Evolutionary conservation across 1,140 invertebrate genomes (phyloP).

Genomic region (Battus philenor): DNA sequence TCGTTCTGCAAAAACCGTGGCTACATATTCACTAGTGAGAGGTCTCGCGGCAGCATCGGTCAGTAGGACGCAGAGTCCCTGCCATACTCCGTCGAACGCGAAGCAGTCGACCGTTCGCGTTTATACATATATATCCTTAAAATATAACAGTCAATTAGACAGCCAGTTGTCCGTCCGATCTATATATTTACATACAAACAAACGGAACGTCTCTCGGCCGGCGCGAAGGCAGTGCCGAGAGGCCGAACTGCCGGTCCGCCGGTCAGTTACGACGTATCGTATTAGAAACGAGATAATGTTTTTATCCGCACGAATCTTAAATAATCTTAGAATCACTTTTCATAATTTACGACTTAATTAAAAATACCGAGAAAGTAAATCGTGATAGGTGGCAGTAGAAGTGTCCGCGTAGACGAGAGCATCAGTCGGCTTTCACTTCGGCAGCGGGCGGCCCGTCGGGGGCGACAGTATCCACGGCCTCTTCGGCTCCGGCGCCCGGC

Average conservation of each 20-base stretch:
- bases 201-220: conserved; percentile 39
- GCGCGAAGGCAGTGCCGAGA: conserved; percentile 27
- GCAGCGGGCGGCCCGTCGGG: conserved; percentile 37
- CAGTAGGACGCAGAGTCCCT: conserved; percentile 42
- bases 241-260: conserved; percentile 27
- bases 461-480: conserved; percentile 30
- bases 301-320: conserved; percentile 45
- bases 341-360: conserved; percentile 70
- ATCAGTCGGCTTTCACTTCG: conserved; percentile 53
- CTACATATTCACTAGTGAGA: conserved; percentile 72
- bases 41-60: conserved; percentile 60
- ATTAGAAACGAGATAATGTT: conserved; percentile 8
- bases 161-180: conserved; percentile 59
- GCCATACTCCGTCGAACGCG: conserved; percentile 35
- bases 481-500: conserved; percentile 27
- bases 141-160: conserved; percentile 68
- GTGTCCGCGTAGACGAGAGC: conserved; percentile 16
- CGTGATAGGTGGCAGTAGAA: conserved; percentile 28
- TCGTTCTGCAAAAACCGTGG: conserved; percentile 60
- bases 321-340: conserved; percentile 62
- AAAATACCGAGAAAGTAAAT: conserved; percentile 60
- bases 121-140: conserved; percentile 62
- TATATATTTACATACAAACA: conserved; percentile 68
- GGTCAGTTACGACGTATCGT: conserved; percentile 15
- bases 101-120: conserved; percentile 52